Conservation (phyloP, 2,797 vertebrate species). For the Chrysocyon brachyurus region DNA sequence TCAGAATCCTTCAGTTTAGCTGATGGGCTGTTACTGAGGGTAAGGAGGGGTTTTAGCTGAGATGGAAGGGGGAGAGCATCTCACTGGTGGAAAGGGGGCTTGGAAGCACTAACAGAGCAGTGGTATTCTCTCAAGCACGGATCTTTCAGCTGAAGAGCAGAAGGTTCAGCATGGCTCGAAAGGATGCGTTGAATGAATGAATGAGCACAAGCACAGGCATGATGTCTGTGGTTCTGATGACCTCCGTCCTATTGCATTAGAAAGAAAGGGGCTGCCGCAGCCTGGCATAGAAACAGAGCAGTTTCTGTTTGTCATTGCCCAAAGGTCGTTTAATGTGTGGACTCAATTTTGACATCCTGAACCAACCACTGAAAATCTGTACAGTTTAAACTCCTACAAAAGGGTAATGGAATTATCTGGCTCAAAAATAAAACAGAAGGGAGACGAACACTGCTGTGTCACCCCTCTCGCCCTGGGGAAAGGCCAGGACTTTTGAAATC, state of each 20-base stretch:
- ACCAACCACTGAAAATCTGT: not conserved
- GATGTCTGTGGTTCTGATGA: not conserved
- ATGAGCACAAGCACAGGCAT: not conserved
- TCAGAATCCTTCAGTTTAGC: not conserved
- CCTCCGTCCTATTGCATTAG: not conserved
- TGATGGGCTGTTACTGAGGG: not conserved
- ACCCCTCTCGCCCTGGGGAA: not conserved
- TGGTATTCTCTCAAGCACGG: not conserved
- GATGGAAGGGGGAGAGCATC: not conserved
- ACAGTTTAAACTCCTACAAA: not conserved
- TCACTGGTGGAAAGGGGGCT: not conserved
- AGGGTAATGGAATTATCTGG: not conserved
- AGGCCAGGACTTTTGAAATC: not conserved
- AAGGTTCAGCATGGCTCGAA: not conserved
- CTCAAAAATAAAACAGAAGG: not conserved
- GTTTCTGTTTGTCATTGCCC: constrained; percentile 37
- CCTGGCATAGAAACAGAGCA: not conserved
- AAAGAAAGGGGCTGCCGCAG: not conserved
- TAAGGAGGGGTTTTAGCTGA: not conserved
- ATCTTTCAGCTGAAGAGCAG: not conserved
- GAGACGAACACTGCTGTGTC: not conserved
- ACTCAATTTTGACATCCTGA: not conserved
- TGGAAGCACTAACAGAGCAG: not conserved
- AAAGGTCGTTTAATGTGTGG: not conserved
- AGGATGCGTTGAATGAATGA: not conserved